These are phyloP conservation scores for Synanthedon myopaeformis DNA, from an alignment of 2,888 invertebrate species.

Conservation along the genomic window DNA sequence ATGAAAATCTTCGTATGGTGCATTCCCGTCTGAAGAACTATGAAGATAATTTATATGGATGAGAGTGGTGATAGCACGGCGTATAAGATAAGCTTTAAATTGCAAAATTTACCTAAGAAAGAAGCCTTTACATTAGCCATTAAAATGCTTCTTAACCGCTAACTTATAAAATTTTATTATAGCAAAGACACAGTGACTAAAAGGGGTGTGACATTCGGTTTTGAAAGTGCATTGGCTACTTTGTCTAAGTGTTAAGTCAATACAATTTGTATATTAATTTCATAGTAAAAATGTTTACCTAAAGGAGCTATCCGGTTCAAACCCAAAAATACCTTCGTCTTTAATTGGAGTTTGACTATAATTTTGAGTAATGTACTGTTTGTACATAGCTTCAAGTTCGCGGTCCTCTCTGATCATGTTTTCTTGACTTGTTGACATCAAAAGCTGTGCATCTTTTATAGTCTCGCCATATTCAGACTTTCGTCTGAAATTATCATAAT, in stretches of 20 bases:
- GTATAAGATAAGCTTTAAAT: constrained; percentile 13
- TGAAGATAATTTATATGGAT: constrained; percentile 58
- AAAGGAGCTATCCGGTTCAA: constrained; percentile 63
- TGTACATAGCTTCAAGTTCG: constrained; percentile 54
- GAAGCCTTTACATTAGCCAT: too few species aligned
- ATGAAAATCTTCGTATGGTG: constrained; percentile 81
- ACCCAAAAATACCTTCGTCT: constrained; percentile 70
- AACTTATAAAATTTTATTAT: constrained; percentile 1
- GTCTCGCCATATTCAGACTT: constrained; percentile 61
- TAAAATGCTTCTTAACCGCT: too few species aligned
- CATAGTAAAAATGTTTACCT: constrained; percentile 26
- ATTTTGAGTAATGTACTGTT: constrained; percentile 51
- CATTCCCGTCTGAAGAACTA: constrained; percentile 70
- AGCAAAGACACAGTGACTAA: constrained; percentile 4
- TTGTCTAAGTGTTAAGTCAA: neutral
- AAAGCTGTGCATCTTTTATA: constrained; percentile 55
- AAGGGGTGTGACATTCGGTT: neutral
- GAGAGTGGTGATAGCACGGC: constrained; percentile 45
- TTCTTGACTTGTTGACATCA: constrained; percentile 74
- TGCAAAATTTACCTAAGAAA: neutral
- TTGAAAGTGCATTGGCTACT: neutral
- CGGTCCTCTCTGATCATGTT: constrained; percentile 67
- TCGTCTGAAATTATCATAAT: constrained; percentile 30
- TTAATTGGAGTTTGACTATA: constrained; percentile 71
- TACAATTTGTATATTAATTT: neutral